These are phyloP conservation scores for Odontophorus gujanensis DNA, from an alignment of 2,113 vertebrate species.

Conservation along the genomic window DNA sequence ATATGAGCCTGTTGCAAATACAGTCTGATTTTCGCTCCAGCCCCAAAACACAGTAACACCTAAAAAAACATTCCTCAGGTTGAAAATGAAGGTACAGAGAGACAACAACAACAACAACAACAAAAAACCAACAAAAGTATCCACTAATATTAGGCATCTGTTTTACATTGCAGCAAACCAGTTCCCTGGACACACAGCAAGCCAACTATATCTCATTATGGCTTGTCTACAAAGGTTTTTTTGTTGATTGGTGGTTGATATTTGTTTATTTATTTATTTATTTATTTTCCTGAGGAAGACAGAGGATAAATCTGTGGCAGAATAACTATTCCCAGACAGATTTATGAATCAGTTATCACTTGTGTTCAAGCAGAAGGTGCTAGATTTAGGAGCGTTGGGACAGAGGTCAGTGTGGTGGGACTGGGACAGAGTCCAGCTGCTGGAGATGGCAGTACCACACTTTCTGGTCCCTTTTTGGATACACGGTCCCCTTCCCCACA, in stretches of 20 bases:
- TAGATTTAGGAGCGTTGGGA: neutral
- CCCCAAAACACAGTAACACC: neutral
- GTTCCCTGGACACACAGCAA: neutral
- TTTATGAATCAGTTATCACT: neutral
- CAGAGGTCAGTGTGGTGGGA: neutral
- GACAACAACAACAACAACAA: too few relatives aligned
- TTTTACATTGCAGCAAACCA: conserved; percentile 23
- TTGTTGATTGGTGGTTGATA: too few relatives aligned
- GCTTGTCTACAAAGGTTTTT: neutral
- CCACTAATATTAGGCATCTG: neutral
- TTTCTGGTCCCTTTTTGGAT: neutral
- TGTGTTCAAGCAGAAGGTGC: neutral
- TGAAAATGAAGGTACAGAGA: neutral
- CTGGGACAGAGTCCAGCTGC: neutral
- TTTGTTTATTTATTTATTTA: neutral
- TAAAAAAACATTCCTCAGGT: neutral
- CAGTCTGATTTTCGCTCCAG: conserved; percentile 48
- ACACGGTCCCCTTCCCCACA: rapidly evolving
- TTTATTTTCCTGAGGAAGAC: neutral
- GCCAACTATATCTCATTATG: neutral
- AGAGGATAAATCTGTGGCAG: neutral
- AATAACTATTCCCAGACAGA: neutral
- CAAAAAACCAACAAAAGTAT: neutral
- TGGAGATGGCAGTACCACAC: neutral
- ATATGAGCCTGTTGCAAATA: neutral